Conservation (phyloP, 1,140 invertebrate species). For the Leptinotarsa texana region DNA sequence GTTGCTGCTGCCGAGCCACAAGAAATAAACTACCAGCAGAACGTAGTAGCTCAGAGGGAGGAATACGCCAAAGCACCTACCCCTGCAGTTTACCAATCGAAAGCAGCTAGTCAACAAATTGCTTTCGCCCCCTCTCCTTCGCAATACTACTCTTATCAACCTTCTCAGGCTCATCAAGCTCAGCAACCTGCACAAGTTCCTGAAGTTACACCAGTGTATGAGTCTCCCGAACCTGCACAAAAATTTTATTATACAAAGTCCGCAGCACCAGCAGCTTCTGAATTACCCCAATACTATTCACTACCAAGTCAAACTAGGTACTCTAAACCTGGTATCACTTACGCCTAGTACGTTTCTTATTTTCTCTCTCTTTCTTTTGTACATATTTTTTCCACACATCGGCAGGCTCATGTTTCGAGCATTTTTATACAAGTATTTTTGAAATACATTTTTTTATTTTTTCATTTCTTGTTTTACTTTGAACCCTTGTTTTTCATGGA, state of each 20-base stretch:
- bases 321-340: neutral
- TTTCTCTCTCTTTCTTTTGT: slow-evolving; percentile 5
- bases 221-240: slow-evolving; percentile 4
- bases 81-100: slow-evolving; percentile 11
- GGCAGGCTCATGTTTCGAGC: neutral
- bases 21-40: slow-evolving; percentile 4
- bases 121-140: slow-evolving; percentile 4
- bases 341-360: neutral
- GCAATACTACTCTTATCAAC: slow-evolving; percentile 12
- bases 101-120: slow-evolving; percentile 2
- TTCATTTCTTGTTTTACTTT: neutral
- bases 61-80: slow-evolving; percentile 5
- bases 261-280: slow-evolving; percentile 1
- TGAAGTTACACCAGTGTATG: slow-evolving; percentile 10
- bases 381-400: neutral
- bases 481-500: no score
- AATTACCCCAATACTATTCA: slow-evolving; percentile 18
- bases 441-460: neutral
- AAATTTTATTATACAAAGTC: slow-evolving; percentile 8
- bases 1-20: neutral
- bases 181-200: neutral
- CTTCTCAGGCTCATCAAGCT: neutral
- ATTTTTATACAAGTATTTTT: neutral
- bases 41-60: neutral
- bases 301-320: neutral